Evolutionary conservation across 2,888 invertebrate genomes (phyloP).

Genomic region (Acanthacorydalis orientalis): DNA sequence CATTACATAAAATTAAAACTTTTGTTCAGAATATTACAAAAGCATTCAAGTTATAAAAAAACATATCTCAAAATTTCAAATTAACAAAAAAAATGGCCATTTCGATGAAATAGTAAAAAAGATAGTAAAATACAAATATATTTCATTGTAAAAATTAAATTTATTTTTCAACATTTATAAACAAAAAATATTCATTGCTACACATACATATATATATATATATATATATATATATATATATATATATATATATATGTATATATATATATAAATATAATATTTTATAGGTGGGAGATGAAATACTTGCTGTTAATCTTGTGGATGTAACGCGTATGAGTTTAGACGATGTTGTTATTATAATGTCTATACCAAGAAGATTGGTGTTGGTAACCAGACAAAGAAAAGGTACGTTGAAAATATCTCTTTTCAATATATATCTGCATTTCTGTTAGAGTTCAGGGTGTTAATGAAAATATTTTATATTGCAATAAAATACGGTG

Average conservation of each 20-base stretch:
- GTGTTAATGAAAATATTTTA: no score
- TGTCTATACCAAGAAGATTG: constrained; percentile 94
- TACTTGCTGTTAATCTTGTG: constrained; percentile 92
- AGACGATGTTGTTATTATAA: constrained; percentile 97
- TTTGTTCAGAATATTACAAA: background rate
- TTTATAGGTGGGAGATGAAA: constrained; percentile 84
- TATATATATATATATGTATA: no score
- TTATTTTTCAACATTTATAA: no score
- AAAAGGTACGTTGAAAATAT: constrained; percentile 37
- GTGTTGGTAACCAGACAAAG: constrained; percentile 83
- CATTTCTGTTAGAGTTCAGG: no score
- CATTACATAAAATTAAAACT: background rate
- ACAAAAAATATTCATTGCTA: no score
- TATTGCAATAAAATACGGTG: no score
- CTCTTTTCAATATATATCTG: background rate
- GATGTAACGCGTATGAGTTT: constrained; percentile 95
- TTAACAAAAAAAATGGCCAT: no score
- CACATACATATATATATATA: no score
- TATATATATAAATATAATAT: background rate
- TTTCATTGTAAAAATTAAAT: background rate
- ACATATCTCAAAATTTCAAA: background rate
- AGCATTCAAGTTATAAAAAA: background rate
- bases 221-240: no score
- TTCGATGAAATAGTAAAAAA: no score
- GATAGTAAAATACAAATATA: no score